Evolutionary conservation across 2,888 invertebrate genomes (phyloP).

Genomic region (Meliscaeva auricollis): DNA sequence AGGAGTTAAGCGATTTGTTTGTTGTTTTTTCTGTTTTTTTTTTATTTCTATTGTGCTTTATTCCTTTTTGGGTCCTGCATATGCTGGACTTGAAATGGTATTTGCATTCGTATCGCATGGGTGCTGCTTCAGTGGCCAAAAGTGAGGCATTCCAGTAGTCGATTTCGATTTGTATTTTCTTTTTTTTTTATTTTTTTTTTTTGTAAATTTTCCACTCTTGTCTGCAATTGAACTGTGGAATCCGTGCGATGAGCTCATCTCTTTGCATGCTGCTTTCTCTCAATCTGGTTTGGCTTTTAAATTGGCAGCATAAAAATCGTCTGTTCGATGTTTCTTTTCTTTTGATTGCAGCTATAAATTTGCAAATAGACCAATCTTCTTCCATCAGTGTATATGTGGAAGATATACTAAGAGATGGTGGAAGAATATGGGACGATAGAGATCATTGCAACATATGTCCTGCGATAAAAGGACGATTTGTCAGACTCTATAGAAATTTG

Average conservation of each 20-base stretch:
- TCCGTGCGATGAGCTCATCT: slow-evolving; percentile 49
- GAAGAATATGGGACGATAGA: slow-evolving; percentile 24
- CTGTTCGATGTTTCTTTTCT: slow-evolving; percentile 68
- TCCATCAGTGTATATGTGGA: slow-evolving; percentile 14
- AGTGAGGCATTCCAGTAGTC: slow-evolving; percentile 52
- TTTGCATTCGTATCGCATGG: slow-evolving; percentile 71
- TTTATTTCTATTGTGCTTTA: background rate
- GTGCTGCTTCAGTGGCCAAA: slow-evolving; percentile 56
- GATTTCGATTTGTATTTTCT: background rate
- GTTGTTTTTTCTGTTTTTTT: slow-evolving; percentile 1
- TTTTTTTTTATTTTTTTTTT: slow-evolving; percentile 11
- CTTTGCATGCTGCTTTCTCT: slow-evolving; percentile 25
- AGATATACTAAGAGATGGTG: background rate
- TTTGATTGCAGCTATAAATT: slow-evolving; percentile 74
- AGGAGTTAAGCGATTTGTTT: slow-evolving; percentile 58
- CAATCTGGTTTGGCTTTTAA: slow-evolving; percentile 58
- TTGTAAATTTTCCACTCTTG: slow-evolving; percentile 4
- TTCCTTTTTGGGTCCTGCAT: background rate
- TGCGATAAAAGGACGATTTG: slow-evolving; percentile 74
- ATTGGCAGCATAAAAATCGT: slow-evolving; percentile 75
- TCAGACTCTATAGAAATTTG: slow-evolving; percentile 55
- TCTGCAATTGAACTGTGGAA: slow-evolving; percentile 8
- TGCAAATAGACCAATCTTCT: slow-evolving; percentile 73
- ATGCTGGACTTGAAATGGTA: slow-evolving; percentile 57
- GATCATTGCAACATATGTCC: slow-evolving; percentile 73